Base-by-base conservation (phyloP, 2,888 invertebrate genomes). In the Mimachlamys varia region DNA sequence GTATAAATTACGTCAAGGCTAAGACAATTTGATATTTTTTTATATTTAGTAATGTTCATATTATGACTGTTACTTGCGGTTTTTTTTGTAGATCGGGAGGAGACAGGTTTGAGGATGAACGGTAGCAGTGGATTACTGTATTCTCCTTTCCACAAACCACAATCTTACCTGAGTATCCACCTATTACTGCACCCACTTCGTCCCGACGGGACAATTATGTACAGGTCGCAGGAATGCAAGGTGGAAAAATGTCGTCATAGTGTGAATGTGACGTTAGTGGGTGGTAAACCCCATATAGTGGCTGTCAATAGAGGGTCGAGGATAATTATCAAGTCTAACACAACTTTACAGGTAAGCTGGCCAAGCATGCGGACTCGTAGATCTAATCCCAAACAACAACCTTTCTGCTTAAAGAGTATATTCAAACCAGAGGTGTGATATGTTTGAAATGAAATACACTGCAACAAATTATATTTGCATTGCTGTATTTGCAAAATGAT, bases 101-200 rank as follows among this genome's bases (percentile, higher is more conserved):
- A 93, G 62, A 88, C 89, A 38, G 93, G 92, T 3, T 58, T 93
- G 19, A 33, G 44, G 19, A 88, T 94, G 27, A 88, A 89, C 37
- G 89, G 92, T 33, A 89, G 88, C 38, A 92, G 93, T 87, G 93
- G 88, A 88, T 88, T 93, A 37, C 53, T 76, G 19, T 94, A 93
- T 90, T 87, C 88, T 3, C 88, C 88, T 1, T 89, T 76, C 27
- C 53, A 89, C 44, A 90, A 76, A 22, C 89, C 92, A 15, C 58
- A 90, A 3, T 90, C 91, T 7, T 94, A 90, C 76, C 91, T 94
- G 22, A 88, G 91, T 88, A 44, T 93, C 58, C 93, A 93, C 88
- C 58, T 94, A 19, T 91, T 93, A 38, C 89, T 94, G 87, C 93
- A 91, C 22, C 91, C 93, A 4, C 37, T 91, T n/a, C 44, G 49